These are phyloP conservation scores for Ochotona curzoniae DNA, from an alignment of 2,113 vertebrate species.

Conservation along the genomic window DNA sequence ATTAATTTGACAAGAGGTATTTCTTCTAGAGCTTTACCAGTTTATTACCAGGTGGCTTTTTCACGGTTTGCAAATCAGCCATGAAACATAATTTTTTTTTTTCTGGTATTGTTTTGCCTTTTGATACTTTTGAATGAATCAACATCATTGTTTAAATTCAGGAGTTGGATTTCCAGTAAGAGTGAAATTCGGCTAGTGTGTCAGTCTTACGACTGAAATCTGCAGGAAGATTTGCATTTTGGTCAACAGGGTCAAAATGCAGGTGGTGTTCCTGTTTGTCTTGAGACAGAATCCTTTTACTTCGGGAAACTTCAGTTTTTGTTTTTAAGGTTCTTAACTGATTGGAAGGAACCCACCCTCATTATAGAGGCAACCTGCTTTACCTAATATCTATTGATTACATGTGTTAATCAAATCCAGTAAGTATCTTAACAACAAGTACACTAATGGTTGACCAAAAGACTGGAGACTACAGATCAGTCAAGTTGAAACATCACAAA, in stretches of 20 bases:
- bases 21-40: slow-evolving; percentile 40
- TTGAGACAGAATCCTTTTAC: not conserved
- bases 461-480: not conserved
- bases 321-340: not conserved
- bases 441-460: not conserved
- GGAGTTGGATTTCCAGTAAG: slow-evolving; percentile 3
- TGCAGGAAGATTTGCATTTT: not conserved
- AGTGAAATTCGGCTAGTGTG: not conserved
- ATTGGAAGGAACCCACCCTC: not conserved
- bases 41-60: slow-evolving; percentile 54
- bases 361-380: not conserved
- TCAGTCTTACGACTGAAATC: not conserved
- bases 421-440: not conserved
- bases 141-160: slow-evolving; percentile 51
- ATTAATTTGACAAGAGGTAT: slow-evolving; percentile 58
- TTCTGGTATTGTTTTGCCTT: slow-evolving; percentile 19
- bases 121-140: slow-evolving; percentile 53
- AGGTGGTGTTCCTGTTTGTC: not conserved
- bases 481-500: not conserved
- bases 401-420: not conserved
- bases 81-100: slow-evolving; percentile 57
- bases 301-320: slow-evolving; percentile 29
- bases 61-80: slow-evolving; percentile 55
- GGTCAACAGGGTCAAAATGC: not conserved
- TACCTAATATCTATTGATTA: not conserved